phyloP scores from a whole-genome alignment of 1,140 invertebrate species.

The Scaptomyza graminum region DNA sequence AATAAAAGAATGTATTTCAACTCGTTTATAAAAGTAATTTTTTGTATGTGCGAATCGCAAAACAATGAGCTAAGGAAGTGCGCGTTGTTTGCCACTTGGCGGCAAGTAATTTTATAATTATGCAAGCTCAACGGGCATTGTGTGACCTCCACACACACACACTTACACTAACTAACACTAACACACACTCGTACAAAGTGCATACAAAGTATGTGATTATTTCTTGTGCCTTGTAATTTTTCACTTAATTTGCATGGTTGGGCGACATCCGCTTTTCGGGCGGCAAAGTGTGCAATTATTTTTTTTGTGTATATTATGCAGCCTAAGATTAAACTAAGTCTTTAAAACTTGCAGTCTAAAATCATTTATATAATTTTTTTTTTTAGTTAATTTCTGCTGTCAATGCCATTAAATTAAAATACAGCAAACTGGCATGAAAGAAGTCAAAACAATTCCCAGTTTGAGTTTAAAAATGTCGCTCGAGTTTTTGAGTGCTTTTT shows the following conservation, averaged over 20 bases:
- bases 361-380: not conserved
- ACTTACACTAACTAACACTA: constrained; percentile 5
- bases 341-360: constrained; percentile 2
- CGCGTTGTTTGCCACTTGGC: constrained; percentile 67
- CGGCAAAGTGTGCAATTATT: constrained; percentile 65
- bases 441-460: constrained; percentile 36
- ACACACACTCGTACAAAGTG: constrained; percentile 46
- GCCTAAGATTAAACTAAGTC: not conserved
- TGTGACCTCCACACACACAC: constrained; percentile 53
- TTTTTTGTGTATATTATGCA: constrained; percentile 15
- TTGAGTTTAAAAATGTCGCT: constrained; percentile 64
- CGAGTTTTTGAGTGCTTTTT: constrained; percentile 52
- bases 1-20: not conserved
- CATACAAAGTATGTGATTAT: constrained; percentile 75
- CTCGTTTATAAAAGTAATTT: not conserved
- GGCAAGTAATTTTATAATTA: constrained; percentile 79
- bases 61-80: constrained; percentile 64
- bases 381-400: not conserved
- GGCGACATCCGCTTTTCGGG: constrained; percentile 57
- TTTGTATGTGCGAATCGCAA: constrained; percentile 26
- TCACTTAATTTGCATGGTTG: constrained; percentile 76
- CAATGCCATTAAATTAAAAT: constrained; percentile 1
- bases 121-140: constrained; percentile 74
- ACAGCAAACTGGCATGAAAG: constrained; percentile 3
- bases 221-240: constrained; percentile 76